Evolutionary conservation across 1,140 invertebrate genomes (phyloP).

Genomic region (Euschistus heros): DNA sequence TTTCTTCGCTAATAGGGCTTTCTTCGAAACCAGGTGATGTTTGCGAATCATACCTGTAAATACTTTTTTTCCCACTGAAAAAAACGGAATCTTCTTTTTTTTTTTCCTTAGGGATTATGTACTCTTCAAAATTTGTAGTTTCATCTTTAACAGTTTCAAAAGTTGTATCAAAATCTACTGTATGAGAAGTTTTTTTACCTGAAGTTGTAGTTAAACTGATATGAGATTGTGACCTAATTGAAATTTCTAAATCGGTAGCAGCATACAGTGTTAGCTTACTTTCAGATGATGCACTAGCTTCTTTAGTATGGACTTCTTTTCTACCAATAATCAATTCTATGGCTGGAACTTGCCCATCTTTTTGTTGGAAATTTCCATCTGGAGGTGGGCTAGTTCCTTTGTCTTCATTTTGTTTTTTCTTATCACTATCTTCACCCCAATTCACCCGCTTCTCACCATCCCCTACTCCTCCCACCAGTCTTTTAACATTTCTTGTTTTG

Average conservation of each 20-base stretch:
- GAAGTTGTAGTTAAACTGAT: slow-evolving; percentile 39
- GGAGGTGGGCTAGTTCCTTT: slow-evolving; percentile 37
- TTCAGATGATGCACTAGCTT: slow-evolving; percentile 40
- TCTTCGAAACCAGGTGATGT: slow-evolving; percentile 33
- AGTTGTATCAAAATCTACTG: slow-evolving; percentile 37
- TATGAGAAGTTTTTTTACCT: slow-evolving; percentile 37
- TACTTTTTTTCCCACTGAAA: slow-evolving; percentile 39
- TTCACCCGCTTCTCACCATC: slow-evolving; percentile 29
- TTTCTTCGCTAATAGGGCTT: slow-evolving; percentile 39
- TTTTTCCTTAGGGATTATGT: slow-evolving; percentile 35
- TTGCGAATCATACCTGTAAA: slow-evolving; percentile 38
- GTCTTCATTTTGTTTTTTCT: slow-evolving; percentile 26
- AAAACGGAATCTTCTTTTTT: slow-evolving; percentile 41
- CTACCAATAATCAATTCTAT: slow-evolving; percentile 41
- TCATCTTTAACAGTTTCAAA: slow-evolving; percentile 32
- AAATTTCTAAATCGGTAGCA: slow-evolving; percentile 40
- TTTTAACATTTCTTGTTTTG: slow-evolving; percentile 34
- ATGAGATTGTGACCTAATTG: slow-evolving; percentile 41
- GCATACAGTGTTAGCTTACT: slow-evolving; percentile 40
- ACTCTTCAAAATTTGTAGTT: slow-evolving; percentile 28
- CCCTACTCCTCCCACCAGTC: slow-evolving; percentile 37
- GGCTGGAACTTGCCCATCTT: slow-evolving; percentile 20
- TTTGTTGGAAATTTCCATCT: slow-evolving; percentile 6
- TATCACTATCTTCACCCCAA: slow-evolving; percentile 18
- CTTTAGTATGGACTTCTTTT: slow-evolving; percentile 40